These are phyloP conservation scores for Bombus haemorrhoidalis DNA, from an alignment of 1,140 invertebrate genomes.

Conservation along the genomic window DNA sequence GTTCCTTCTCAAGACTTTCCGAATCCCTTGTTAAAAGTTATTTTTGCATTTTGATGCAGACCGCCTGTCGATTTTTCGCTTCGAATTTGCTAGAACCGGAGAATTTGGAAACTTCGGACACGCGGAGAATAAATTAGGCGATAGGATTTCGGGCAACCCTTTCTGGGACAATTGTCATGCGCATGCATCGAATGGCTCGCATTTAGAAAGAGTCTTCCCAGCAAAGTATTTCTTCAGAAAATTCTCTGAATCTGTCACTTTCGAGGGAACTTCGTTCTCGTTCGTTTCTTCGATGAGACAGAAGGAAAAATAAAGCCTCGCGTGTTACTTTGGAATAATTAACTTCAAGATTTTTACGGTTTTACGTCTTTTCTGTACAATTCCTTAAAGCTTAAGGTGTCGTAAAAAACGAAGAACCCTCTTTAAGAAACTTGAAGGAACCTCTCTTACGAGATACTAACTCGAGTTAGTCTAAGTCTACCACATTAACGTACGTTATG, in stretches of 20 bases:
- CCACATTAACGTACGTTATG: no score
- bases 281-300: neutral
- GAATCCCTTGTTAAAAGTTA: constrained; percentile 32
- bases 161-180: neutral
- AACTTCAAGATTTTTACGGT: no score
- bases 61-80: constrained; percentile 2
- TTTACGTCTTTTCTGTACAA: no score
- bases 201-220: neutral
- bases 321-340: no score
- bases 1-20: neutral
- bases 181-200: neutral
- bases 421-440: no score
- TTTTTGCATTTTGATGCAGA: constrained; percentile 26
- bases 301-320: no score
- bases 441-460: no score
- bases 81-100: neutral
- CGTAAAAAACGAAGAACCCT: no score
- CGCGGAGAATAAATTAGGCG: constrained; percentile 29
- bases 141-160: constrained; percentile 14
- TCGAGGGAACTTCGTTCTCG: neutral
- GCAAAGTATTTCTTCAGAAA: neutral
- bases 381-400: no score
- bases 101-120: constrained; percentile 19
- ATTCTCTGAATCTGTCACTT: neutral
- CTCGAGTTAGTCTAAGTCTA: no score